Evolutionary conservation across 2,797 vertebrate species (phyloP).

Genomic region (Gadopsis marmoratus): DNA sequence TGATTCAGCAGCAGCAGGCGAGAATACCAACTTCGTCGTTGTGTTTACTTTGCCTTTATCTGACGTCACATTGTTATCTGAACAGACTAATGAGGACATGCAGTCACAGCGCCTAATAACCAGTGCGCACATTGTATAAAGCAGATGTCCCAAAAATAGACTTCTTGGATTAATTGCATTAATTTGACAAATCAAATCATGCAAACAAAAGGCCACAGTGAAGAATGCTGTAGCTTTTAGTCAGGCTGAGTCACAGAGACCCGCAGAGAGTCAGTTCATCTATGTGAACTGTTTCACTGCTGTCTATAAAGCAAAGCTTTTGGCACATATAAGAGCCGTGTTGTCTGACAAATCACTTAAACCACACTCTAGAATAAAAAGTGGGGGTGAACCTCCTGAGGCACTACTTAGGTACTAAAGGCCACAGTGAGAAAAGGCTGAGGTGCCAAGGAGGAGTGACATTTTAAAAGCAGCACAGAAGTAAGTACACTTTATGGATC

Average conservation of each 20-base stretch:
- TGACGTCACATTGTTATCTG: conserved; percentile 50
- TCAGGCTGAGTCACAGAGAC: conserved; percentile 63
- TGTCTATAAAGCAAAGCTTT: conserved; percentile 75
- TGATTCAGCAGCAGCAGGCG: conserved; percentile 24
- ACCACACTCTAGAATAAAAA: conserved; percentile 51
- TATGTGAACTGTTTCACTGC: conserved; percentile 43
- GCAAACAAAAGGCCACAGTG: conserved; percentile 60
- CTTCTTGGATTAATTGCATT: conserved; percentile 65
- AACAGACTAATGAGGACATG: conserved; percentile 60
- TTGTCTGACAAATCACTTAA: conserved; percentile 76
- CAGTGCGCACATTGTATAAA: conserved; percentile 53
- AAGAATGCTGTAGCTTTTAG: conserved; percentile 61
- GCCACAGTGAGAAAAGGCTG: conserved; percentile 67
- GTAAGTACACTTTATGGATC: conserved; percentile 57
- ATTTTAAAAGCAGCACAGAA: conserved; percentile 61
- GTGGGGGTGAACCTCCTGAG: conserved; percentile 48
- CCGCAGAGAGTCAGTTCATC: conserved; percentile 55
- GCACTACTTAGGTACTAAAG: conserved; percentile 45
- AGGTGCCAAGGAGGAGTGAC: conserved; percentile 60
- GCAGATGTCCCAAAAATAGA: conserved; percentile 70
- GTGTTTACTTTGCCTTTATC: conserved; percentile 39
- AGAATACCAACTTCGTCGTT: conserved; percentile 24
- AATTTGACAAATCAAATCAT: conserved; percentile 68
- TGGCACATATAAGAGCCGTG: conserved; percentile 76
- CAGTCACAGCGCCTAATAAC: conserved; percentile 51